These are phyloP conservation scores for Drosophila seclusa DNA, from an alignment of 2,888 invertebrate genomes.

Conservation along the genomic window DNA sequence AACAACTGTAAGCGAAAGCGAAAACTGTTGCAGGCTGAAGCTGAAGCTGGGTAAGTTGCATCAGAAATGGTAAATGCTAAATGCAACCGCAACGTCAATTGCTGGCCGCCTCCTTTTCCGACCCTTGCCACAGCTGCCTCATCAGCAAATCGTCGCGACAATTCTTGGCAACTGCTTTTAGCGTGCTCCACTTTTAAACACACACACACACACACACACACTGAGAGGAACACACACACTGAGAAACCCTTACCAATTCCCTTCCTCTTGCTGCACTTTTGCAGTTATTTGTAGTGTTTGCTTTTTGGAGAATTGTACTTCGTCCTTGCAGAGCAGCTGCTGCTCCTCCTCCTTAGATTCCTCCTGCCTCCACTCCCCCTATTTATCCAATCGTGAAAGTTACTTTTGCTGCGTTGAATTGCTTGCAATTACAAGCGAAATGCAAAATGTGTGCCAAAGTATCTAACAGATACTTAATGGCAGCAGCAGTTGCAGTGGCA, in stretches of 20 bases:
- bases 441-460: conserved; percentile 80
- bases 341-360: neutral
- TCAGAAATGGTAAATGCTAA: conserved; percentile 51
- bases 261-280: conserved; percentile 34
- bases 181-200: conserved; percentile 43
- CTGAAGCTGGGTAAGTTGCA: conserved; percentile 37
- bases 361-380: neutral
- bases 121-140: conserved; percentile 38
- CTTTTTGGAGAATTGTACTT: conserved; percentile 31
- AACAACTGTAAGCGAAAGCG: conserved; percentile 50
- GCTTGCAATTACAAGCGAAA: conserved; percentile 76
- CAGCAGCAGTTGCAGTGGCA: conserved; percentile 13
- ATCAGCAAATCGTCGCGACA: conserved; percentile 72
- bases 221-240: neutral
- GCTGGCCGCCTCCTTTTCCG: conserved; percentile 55
- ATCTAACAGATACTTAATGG: conserved; percentile 76
- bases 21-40: conserved; percentile 32
- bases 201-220: neutral
- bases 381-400: conserved; percentile 5
- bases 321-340: conserved; percentile 5
- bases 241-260: neutral
- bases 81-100: conserved; percentile 78
- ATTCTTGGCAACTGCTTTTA: conserved; percentile 74
- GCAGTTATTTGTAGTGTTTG: conserved; percentile 50
- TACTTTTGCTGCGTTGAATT: conserved; percentile 55